Evolutionary conservation across 2,888 invertebrate genomes (phyloP).

Genomic region (Dioctria rufipes): DNA sequence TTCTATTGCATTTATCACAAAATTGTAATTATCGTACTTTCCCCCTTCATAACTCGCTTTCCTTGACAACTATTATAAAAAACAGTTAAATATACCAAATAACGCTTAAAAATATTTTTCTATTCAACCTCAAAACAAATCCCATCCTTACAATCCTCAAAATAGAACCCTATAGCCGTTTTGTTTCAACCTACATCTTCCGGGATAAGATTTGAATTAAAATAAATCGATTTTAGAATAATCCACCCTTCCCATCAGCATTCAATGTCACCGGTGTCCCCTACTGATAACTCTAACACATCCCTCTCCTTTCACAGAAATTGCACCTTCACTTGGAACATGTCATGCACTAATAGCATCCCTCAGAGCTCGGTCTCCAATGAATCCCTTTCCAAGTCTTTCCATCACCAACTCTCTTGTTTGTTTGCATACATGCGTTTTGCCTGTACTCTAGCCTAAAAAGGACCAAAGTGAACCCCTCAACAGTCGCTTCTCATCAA

Average conservation of each 20-base stretch:
- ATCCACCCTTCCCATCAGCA: not conserved
- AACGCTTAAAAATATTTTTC: not conserved
- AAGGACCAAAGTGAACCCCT: not conserved
- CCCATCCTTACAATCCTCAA: not conserved
- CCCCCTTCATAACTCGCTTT: too few species aligned
- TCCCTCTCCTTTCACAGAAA: not conserved
- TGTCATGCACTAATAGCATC: constrained; percentile 1
- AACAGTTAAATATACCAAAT: too few species aligned
- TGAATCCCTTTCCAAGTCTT: not conserved
- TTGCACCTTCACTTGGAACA: not conserved
- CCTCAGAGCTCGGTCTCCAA: not conserved
- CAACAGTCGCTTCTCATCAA: not conserved
- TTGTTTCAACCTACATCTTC: not conserved
- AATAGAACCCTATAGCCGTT: not conserved
- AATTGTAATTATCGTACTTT: too few species aligned
- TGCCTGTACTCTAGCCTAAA: not conserved
- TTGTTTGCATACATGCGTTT: constrained; percentile 26
- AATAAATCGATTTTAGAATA: constrained; percentile 37
- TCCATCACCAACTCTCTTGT: constrained; percentile 1
- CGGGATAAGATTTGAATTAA: not conserved
- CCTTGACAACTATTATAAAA: too few species aligned
- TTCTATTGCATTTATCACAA: too few species aligned
- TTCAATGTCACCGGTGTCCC: not conserved
- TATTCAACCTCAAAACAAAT: not conserved
- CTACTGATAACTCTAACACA: not conserved